Evolutionary conservation across 2,113 vertebrate genomes (phyloP).

Genomic region (Ia io): DNA sequence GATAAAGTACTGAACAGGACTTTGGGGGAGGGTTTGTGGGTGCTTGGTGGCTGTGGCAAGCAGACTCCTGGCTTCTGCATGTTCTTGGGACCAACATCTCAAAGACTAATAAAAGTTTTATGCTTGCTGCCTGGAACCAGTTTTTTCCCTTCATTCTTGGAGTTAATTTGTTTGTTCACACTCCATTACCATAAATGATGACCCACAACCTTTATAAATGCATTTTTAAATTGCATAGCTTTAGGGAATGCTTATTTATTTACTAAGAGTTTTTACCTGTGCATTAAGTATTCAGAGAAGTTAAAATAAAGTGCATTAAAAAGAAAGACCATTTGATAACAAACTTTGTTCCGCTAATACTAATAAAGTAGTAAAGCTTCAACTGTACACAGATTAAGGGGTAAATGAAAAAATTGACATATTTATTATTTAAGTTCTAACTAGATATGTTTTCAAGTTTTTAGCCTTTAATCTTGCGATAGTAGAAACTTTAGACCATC

Average conservation of each 20-base stretch:
- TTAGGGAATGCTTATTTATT: conserved; percentile 80
- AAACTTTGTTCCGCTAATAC: neutral
- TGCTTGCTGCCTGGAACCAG: conserved; percentile 72
- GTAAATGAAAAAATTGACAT: neutral
- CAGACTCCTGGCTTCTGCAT: conserved; percentile 1
- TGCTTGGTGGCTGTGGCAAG: neutral
- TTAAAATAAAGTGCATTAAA: conserved; percentile 65
- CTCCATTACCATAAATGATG: conserved; percentile 81
- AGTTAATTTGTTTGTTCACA: conserved; percentile 81
- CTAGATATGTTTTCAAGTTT: neutral
- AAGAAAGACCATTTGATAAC: conserved; percentile 30
- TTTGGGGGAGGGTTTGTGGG: neutral
- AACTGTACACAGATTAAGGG: neutral
- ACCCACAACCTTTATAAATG: conserved; percentile 77
- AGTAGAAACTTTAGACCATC: neutral
- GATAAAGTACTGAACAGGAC: neutral
- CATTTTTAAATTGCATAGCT: conserved; percentile 80
- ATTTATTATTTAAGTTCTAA: conserved; percentile 32
- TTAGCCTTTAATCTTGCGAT: neutral
- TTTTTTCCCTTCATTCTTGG: conserved; percentile 71
- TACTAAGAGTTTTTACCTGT: conserved; percentile 73
- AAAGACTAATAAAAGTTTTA: conserved; percentile 57
- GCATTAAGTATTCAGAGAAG: conserved; percentile 70
- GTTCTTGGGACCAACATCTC: conserved; percentile 56
- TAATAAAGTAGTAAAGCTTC: neutral